A percentile compares a stretch with the other conserved stretches of the same genome.
Conservation (phyloP, 2,888 invertebrate genomes). For the Acanthosoma haemorrhoidale region DNA sequence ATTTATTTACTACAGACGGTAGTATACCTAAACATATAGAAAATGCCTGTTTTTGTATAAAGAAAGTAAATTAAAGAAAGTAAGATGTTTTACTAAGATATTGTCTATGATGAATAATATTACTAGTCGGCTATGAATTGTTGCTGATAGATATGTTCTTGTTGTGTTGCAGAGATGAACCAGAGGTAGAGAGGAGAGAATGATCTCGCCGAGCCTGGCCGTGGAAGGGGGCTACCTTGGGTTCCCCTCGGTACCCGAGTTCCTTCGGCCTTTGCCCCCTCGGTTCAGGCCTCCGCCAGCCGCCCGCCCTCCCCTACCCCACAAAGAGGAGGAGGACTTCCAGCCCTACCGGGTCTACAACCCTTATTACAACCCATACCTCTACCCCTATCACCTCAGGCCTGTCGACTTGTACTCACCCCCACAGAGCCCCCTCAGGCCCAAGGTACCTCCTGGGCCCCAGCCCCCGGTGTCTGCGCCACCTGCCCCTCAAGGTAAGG, state of each 20-base stretch:
- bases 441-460: slow-evolving; percentile 47
- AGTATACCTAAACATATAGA: too few relatives aligned
- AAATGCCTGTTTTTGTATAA: too few relatives aligned
- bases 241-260: slow-evolving; percentile 53
- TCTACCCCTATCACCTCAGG: slow-evolving; percentile 39
- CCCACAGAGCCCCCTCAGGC: slow-evolving; percentile 46
- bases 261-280: slow-evolving; percentile 61
- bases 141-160: background rate
- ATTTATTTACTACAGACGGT: too few relatives aligned
- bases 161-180: slow-evolving; percentile 8
- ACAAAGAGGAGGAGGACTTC: slow-evolving; percentile 41
- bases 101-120: background rate
- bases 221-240: slow-evolving; percentile 64
- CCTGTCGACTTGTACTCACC: slow-evolving; percentile 41
- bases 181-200: background rate
- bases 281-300: slow-evolving; percentile 46
- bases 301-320: slow-evolving; percentile 50
- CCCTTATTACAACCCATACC: slow-evolving; percentile 47
- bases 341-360: slow-evolving; percentile 47
- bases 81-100: background rate
- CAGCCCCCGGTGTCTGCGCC: slow-evolving; percentile 45
- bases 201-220: slow-evolving; percentile 47
- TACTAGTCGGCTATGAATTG: background rate
- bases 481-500: slow-evolving; percentile 29
- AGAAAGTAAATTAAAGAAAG: too few relatives aligned